phyloP scores from a whole-genome alignment of 1,140 invertebrate genomes.

The Araneus ventricosus region DNA sequence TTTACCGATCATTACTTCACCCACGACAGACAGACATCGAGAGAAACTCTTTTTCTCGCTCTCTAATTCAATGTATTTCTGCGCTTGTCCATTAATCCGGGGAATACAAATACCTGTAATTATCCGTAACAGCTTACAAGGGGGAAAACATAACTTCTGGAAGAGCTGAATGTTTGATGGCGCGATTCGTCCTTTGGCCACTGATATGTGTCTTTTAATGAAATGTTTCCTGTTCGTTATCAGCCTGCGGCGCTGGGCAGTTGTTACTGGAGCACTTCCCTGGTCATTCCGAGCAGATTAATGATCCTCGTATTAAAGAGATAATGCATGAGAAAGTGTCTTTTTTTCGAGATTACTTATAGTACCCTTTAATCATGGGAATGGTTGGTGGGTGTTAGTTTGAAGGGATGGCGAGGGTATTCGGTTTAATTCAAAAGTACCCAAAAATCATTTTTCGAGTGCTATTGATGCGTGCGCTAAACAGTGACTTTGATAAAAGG shows the following conservation, averaged over 20 bases:
- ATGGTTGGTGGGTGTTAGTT: not conserved
- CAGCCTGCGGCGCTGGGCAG: not conserved
- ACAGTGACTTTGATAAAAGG: too few species aligned
- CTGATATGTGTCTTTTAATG: slow-evolving; percentile 60
- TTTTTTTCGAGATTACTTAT: slow-evolving; percentile 59
- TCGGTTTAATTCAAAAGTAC: not conserved
- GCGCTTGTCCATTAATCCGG: slow-evolving; percentile 66
- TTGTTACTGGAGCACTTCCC: not conserved
- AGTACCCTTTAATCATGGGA: slow-evolving; percentile 55
- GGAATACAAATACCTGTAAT: slow-evolving; percentile 72
- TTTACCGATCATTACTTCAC: slow-evolving; percentile 65
- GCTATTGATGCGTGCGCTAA: not conserved
- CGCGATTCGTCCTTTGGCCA: not conserved
- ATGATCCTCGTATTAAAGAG: slow-evolving; percentile 31
- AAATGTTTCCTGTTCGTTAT: slow-evolving; percentile 68
- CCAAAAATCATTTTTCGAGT: not conserved
- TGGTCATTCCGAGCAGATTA: slow-evolving; percentile 41
- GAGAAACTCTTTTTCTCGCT: slow-evolving; percentile 1
- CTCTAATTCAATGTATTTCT: slow-evolving; percentile 47
- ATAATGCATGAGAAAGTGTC: not conserved
- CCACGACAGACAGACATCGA: not conserved
- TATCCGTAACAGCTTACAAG: slow-evolving; percentile 74
- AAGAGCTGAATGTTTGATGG: slow-evolving; percentile 63
- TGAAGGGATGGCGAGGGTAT: not conserved
- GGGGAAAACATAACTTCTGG: slow-evolving; percentile 54